These are phyloP conservation scores for Rhimphoctona megacephalus DNA, from an alignment of 2,888 invertebrate genomes.

Conservation along the genomic window DNA sequence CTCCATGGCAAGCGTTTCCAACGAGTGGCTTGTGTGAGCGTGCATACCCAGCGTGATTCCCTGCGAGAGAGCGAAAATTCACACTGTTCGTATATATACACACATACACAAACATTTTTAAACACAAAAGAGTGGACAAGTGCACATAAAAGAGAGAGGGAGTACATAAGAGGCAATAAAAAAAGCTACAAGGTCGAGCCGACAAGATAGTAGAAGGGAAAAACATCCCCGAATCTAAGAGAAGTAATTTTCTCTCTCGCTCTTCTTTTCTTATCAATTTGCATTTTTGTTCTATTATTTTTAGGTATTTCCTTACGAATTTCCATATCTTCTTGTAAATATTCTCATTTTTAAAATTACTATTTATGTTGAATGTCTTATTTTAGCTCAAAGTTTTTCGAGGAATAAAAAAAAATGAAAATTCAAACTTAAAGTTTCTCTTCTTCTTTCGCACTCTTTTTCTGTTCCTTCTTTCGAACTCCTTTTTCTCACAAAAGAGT, in stretches of 20 bases:
- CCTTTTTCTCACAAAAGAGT: neutral
- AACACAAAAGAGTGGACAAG: neutral
- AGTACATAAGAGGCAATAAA: neutral
- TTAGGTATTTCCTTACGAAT: neutral
- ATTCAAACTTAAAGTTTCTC: neutral
- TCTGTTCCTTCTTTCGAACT: neutral
- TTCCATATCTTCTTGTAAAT: too few species aligned
- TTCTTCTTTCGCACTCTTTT: neutral
- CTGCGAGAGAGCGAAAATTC: constrained; percentile 5
- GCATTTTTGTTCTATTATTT: neutral
- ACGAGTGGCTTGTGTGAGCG: constrained; percentile 39
- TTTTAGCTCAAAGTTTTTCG: too few species aligned
- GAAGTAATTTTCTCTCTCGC: neutral
- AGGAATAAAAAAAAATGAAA: neutral
- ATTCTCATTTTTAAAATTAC: too few species aligned
- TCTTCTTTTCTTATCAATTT: neutral
- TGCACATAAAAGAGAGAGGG: neutral
- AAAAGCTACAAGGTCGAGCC: constrained; percentile 8
- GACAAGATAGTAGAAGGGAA: neutral
- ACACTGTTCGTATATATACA: neutral
- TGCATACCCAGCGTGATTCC: constrained; percentile 25
- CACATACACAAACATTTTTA: neutral
- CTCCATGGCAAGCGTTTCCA: constrained; percentile 35
- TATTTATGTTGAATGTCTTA: too few species aligned
- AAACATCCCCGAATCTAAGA: neutral